Conservation (phyloP, 2,888 invertebrate species). For the Andrena minutula region DNA sequence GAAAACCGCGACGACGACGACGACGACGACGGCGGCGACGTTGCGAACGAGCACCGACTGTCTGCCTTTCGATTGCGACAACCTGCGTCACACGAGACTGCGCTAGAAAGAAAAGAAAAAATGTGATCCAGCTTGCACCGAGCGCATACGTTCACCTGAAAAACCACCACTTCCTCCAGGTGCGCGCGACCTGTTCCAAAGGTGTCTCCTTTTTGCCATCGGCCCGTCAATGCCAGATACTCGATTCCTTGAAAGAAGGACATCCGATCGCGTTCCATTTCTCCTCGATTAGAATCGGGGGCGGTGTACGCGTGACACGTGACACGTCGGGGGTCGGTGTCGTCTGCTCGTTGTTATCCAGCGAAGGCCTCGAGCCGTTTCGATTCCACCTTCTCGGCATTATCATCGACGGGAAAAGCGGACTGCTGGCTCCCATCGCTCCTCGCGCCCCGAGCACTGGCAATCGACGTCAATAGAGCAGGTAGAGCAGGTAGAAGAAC, state of each 20-base stretch:
- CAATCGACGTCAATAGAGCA: slow-evolving; percentile 65
- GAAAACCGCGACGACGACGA: not conserved
- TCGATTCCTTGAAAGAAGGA: slow-evolving; percentile 78
- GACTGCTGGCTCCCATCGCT: slow-evolving; percentile 8
- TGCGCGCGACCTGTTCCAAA: slow-evolving; percentile 66
- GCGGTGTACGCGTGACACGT: not conserved
- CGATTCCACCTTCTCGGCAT: not conserved
- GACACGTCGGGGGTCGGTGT: too few species aligned
- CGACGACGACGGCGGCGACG: too few species aligned
- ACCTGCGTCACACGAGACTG: not conserved
- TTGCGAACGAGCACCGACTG: not conserved
- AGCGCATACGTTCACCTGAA: slow-evolving; percentile 37
- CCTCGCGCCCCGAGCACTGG: slow-evolving; percentile 28
- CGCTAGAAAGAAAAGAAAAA: not conserved
- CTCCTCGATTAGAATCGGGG: slow-evolving; percentile 51
- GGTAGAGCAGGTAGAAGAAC: slow-evolving; percentile 82
- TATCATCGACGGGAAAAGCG: not conserved
- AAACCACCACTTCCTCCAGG: slow-evolving; percentile 61
- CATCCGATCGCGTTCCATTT: slow-evolving; percentile 78
- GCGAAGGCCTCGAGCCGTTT: slow-evolving; percentile 10
- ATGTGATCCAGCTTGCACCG: slow-evolving; percentile 27
- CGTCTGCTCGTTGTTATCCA: not conserved
- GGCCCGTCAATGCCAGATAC: slow-evolving; percentile 78
- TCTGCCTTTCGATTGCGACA: not conserved
- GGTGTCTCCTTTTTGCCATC: slow-evolving; percentile 43